Percentiles rank a stretch among this genome's conserved stretches.
Evolutionary conservation across 2,888 invertebrate genomes (phyloP).

Genomic region (Heliconius aoede): DNA sequence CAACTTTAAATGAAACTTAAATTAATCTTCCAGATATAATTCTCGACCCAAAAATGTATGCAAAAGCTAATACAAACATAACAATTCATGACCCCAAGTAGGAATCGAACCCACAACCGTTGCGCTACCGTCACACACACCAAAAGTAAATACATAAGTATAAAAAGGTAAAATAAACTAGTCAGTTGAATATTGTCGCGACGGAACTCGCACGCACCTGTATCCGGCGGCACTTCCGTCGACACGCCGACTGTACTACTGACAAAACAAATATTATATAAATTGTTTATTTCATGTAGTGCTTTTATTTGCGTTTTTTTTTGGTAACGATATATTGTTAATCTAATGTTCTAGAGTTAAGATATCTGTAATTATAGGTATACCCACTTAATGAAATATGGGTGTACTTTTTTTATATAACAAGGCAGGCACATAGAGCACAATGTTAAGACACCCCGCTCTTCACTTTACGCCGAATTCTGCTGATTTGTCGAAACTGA

Average conservation of each 20-base stretch:
- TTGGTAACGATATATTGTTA: neutral
- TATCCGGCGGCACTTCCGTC: constrained; percentile 62
- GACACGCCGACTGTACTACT: constrained; percentile 39
- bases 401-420: no score
- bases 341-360: neutral
- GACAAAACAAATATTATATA: constrained; percentile 27
- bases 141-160: neutral
- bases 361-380: no score
- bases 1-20: no score
- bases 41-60: no score
- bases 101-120: neutral
- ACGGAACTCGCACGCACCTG: constrained; percentile 64
- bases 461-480: neutral
- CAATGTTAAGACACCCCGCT: neutral
- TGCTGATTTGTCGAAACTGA: no score
- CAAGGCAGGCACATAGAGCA: no score
- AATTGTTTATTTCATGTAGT: neutral
- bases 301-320: neutral
- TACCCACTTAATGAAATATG: no score
- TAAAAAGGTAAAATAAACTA: constrained; percentile 28
- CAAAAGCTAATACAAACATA: no score
- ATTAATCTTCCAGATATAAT: no score
- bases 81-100: no score
- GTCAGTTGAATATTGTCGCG: constrained; percentile 36
- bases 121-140: neutral